Conservation (phyloP, 2,888 invertebrate genomes). For the Acanthosepion pharaonis region DNA sequence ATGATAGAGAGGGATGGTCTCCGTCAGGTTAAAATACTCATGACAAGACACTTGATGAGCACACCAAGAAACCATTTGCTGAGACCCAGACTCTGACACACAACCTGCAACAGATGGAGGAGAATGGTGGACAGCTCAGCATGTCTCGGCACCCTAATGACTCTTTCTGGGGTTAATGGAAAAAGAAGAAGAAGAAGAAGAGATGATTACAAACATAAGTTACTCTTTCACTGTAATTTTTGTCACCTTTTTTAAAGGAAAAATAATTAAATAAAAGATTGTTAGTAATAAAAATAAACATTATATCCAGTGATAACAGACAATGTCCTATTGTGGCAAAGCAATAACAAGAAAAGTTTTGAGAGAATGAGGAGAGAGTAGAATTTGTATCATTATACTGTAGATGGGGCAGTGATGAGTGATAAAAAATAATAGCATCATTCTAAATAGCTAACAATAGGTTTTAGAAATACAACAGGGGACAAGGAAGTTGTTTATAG, state of each 20-base stretch:
- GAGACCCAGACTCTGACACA: no score
- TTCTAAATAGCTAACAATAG: conserved; percentile 33
- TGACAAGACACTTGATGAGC: no score
- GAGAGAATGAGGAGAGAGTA: background rate
- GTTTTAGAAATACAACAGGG: background rate
- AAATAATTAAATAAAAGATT: background rate
- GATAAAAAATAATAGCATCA: background rate
- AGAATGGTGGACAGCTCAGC: no score
- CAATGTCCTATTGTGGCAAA: background rate
- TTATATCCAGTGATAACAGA: background rate
- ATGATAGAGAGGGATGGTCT: no score
- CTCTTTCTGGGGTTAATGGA: no score
- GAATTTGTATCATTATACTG: background rate
- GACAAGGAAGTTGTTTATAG: background rate
- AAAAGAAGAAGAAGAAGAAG: background rate
- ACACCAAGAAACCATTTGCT: no score
- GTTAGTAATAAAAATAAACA: background rate
- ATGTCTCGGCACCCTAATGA: no score
- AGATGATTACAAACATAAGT: background rate
- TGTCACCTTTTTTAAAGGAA: background rate
- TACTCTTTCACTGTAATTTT: background rate
- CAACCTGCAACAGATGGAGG: no score
- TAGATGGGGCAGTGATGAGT: background rate
- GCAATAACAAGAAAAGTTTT: background rate
- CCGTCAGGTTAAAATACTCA: no score